A percentile compares a stretch with the other conserved stretches of the same genome.
Conservation (phyloP, 2,797 vertebrate species). For the Arrhamphus sclerolepis region DNA sequence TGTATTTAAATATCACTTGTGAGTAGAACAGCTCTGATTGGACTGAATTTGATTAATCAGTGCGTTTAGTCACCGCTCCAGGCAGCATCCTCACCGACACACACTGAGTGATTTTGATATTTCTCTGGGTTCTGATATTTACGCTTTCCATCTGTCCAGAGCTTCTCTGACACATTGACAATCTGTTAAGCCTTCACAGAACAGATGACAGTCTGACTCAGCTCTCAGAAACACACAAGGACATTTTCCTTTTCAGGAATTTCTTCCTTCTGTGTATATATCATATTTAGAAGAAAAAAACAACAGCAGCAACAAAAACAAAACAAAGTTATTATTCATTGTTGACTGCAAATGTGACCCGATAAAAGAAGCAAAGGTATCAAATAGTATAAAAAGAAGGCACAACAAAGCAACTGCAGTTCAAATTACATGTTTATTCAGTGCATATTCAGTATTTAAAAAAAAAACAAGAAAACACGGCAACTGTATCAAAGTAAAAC, state of each 20-base stretch:
- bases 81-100: constrained; percentile 14
- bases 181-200: constrained; percentile 55
- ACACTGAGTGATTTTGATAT: not conserved
- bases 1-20: not conserved
- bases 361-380: not conserved
- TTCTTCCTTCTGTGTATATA: too few relatives aligned
- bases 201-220: constrained; percentile 53
- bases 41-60: not conserved
- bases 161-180: constrained; percentile 45
- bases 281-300: too few relatives aligned
- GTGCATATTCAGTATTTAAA: constrained; percentile 51
- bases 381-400: too few relatives aligned
- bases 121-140: constrained; percentile 28
- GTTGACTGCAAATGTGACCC: too few relatives aligned
- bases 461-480: constrained; percentile 29
- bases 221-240: constrained; percentile 25
- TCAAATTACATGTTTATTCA: constrained; percentile 68
- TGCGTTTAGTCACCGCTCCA: not conserved
- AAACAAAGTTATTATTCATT: not conserved
- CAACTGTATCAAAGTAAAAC: constrained; percentile 32
- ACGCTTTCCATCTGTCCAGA: constrained; percentile 57
- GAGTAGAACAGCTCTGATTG: not conserved
- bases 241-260: not conserved
- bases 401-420: not conserved
- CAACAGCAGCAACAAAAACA: too few relatives aligned